phyloP scores from a whole-genome alignment of 2,797 vertebrate species.

The Hylomyscus alleni region DNA sequence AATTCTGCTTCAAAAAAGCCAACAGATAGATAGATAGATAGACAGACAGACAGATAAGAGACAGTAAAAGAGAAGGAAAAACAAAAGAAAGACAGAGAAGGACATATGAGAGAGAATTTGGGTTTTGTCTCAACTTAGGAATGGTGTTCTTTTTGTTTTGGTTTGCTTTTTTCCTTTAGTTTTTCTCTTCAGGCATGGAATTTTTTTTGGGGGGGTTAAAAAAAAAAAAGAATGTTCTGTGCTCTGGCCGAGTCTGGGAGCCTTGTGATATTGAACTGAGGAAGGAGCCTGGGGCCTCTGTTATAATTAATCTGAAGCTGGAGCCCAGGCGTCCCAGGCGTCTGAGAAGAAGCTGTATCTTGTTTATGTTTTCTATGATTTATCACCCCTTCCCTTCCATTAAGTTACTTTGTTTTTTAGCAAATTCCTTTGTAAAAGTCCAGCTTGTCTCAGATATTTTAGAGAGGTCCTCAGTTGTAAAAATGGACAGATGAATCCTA shows the following conservation, averaged over 20 bases:
- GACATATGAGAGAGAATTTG: neutral
- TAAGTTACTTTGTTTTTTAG: conserved; percentile 58
- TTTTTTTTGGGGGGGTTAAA: neutral
- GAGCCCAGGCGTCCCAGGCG: neutral
- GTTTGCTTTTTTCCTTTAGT: neutral
- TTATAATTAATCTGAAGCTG: conserved; percentile 67
- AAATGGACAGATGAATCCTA: neutral
- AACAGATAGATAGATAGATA: neutral
- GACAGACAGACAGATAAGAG: neutral
- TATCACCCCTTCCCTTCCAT: neutral
- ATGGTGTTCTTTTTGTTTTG: neutral
- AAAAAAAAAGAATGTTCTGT: neutral
- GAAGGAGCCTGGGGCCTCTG: conserved; percentile 47
- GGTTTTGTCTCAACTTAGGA: neutral
- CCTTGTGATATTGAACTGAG: conserved; percentile 43
- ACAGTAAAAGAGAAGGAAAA: neutral
- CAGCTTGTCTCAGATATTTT: neutral
- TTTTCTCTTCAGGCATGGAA: neutral
- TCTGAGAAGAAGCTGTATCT: neutral
- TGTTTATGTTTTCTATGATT: conserved; percentile 43
- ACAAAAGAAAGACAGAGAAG: neutral
- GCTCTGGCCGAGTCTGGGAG: neutral
- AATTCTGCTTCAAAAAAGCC: neutral
- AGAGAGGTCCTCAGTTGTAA: conserved; percentile 42
- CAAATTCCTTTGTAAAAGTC: conserved; percentile 52